A percentile compares a stretch with the other conserved stretches of the same genome.
These are phyloP conservation scores for Hemichromis elongatus DNA, from an alignment of 2,113 vertebrate genomes.

Conservation along the genomic window DNA sequence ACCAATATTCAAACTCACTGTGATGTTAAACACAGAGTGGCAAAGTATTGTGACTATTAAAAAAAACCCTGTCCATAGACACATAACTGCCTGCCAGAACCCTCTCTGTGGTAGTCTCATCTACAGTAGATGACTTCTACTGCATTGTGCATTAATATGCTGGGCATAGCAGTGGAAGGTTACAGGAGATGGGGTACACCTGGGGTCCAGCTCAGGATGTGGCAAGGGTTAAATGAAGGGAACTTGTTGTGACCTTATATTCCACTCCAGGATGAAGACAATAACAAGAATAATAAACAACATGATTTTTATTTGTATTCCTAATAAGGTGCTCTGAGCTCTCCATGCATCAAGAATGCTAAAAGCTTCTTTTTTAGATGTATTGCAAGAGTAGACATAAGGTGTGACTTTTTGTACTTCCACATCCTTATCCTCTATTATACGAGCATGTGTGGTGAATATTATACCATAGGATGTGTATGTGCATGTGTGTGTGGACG, in stretches of 20 bases:
- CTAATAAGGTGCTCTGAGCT: not conserved
- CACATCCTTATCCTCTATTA: not conserved
- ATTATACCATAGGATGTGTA: not conserved
- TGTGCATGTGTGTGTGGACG: fast-evolving
- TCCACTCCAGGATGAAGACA: not conserved
- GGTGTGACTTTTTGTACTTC: not conserved
- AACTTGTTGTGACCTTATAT: not conserved
- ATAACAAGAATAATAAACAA: not conserved
- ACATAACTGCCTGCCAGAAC: not conserved
- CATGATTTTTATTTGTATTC: not conserved
- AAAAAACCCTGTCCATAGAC: not conserved
- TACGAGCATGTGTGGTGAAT: not conserved
- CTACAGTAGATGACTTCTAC: not conserved
- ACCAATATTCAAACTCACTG: not conserved
- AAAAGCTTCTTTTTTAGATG: not conserved
- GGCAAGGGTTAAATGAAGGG: not conserved
- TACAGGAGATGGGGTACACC: not conserved
- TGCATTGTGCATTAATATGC: not conserved
- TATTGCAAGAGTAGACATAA: not conserved
- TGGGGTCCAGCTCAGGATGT: not conserved
- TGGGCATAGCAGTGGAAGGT: not conserved
- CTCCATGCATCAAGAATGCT: not conserved
- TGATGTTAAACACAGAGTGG: not conserved
- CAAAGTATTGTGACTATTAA: not conserved
- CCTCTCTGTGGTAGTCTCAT: not conserved